These are phyloP conservation scores for Scaptomyza montana DNA, from an alignment of 1,140 invertebrate species.

Conservation along the genomic window DNA sequence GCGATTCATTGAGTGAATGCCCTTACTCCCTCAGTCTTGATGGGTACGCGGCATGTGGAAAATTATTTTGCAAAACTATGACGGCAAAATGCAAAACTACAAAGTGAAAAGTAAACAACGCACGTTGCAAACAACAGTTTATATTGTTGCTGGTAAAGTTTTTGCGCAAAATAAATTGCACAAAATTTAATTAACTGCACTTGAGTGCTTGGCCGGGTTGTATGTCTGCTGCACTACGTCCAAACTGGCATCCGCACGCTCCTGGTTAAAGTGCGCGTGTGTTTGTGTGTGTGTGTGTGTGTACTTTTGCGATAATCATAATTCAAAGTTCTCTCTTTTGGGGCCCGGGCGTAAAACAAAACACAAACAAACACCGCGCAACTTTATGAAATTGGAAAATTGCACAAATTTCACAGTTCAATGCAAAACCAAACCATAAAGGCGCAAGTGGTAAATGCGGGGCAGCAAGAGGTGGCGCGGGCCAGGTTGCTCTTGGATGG, in stretches of 20 bases:
- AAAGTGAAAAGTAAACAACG: conserved; percentile 78
- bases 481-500: too few relatives aligned
- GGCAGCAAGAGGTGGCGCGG: too few relatives aligned
- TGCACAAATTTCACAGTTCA: conserved; percentile 79
- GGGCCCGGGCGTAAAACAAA: conserved; percentile 41
- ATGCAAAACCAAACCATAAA: conserved; percentile 49
- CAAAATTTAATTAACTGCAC: conserved; percentile 81
- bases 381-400: conserved; percentile 81
- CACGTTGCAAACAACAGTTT: conserved; percentile 49
- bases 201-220: conserved; percentile 63
- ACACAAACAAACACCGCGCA: conserved; percentile 62
- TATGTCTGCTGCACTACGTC: conserved; percentile 57
- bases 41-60: conserved; percentile 13
- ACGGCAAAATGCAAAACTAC: conserved; percentile 73
- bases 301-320: conserved; percentile 75
- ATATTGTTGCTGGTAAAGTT: conserved; percentile 63
- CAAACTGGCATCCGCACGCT: conserved; percentile 2
- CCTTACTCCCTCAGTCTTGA: neutral
- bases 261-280: neutral
- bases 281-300: conserved; percentile 23
- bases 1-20: too few relatives aligned
- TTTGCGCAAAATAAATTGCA: conserved; percentile 76
- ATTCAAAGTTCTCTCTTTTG: conserved; percentile 63
- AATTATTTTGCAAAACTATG: conserved; percentile 63
- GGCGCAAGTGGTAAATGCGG: conserved; percentile 6